Evolutionary conservation across 2,797 vertebrate genomes (phyloP), one percentile per base, ranked within the genome.

Genomic region (Lophotriccus pileatus): DNA sequence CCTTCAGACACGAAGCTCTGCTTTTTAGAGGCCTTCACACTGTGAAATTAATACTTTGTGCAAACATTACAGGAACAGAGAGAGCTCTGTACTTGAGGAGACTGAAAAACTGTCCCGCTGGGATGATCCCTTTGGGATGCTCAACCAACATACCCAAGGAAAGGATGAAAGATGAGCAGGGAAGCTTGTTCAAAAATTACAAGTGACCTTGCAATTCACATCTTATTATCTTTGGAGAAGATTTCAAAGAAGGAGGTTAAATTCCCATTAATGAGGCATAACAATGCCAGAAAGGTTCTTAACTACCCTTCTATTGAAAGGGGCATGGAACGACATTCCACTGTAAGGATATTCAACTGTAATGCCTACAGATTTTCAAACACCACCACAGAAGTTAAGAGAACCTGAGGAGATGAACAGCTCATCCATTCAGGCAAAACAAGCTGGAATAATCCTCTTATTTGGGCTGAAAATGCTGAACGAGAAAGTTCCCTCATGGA

Each of bases 401-500:
- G 70, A 93, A 93, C 34, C 63, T 47, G 62, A 93, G 47, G 30
- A 87, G 28, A 55, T 21, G 30, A 94, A 64, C 27, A 87, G 52
- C 74, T 83, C 66, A 41, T n/a, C 27, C 68, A 76, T 34, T 87
- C 72, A 78, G 59, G 23, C 91, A 87, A 92, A 89, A 80, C n/a
- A 59, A 78, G 43, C 82, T 84, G 68, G 87, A 94, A 92, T 12
- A 94, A 84, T 84, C 82, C 69, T 87, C 63, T 86, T 59, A 73
- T 59, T 84, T 66, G 79, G 67, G 50, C 41, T 86, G 69, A 90
- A 94, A 94, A 89, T 7, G 74, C 62, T 89, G 79, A 95, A 85
- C 0, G 1, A 85, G 52, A 74, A 85, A 53, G 78, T 37, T 82
- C 66, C 30, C 46, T 62, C 25, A 15, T 32, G 32, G 50, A 56